Evolutionary conservation across 2,888 invertebrate species (phyloP), one percentile per base, ranked within the genome.

Genomic region (Sinohyriopsis cumingii): DNA sequence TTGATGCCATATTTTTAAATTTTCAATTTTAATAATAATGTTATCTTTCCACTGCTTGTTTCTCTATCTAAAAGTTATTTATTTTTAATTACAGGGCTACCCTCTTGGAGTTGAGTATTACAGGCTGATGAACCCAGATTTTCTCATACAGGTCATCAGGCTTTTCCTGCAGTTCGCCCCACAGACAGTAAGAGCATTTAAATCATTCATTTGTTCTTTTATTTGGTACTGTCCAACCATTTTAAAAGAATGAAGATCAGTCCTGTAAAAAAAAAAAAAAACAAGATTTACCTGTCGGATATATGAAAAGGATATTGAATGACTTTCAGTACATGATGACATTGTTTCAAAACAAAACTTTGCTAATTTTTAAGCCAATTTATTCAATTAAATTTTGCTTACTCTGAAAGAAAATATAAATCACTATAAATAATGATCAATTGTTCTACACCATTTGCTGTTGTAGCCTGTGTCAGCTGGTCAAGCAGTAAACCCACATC

Each of bases 61-160:
- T 45, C 15, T 45, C 45, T 45, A 3, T 45, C 15, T 45, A 45
- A 45, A 15, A 45, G 45, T 15, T 45, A 15, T 2, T 22, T 18
- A 1, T n/a, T 28, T 56, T 68, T 45, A 25, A 65, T 79, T 90
- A n/a, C 85, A 92, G 79, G 91, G 91, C 0, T 89, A 93, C 73
- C 93, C 94, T 0, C 95, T 94, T 85, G 95, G 96, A 24, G 92
- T 94, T 33, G 91, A 92, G 9, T 96, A 96, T 89, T 92, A 96
- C 60, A 92, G 92, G 73, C 90, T 92, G 64, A 91, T 98, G 63
- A 95, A 98, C 91, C 95, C 97, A 0, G 95, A 96, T 90, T 95
- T 98, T 86, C 91, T 97, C 68, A 88, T 97, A 20, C 94, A 95
- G 81, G 92, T 97, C 20, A 94, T 94, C 65, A 93, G 93, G 72